These are phyloP conservation scores for Helarctos malayanus DNA, from an alignment of 2,797 vertebrate species.

Conservation along the genomic window DNA sequence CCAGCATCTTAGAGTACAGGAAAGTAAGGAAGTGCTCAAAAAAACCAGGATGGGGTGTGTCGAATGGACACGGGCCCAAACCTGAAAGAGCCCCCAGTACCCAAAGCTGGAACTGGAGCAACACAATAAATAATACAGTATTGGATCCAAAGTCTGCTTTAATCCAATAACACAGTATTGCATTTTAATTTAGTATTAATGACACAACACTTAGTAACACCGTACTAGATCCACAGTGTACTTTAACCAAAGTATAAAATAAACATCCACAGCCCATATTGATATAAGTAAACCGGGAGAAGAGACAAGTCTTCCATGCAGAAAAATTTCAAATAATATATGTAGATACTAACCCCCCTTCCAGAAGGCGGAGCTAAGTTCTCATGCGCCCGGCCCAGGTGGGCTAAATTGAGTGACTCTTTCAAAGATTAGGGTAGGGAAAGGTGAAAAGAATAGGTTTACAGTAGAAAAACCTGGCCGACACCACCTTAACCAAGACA, in stretches of 20 bases:
- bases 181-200: not conserved
- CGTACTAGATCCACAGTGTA: not conserved
- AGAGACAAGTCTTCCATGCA: not conserved
- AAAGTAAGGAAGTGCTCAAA: not conserved
- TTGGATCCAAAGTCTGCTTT: not conserved
- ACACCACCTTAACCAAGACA: not conserved
- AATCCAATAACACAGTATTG: not conserved
- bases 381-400: not conserved
- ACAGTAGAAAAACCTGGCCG: not conserved
- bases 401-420: not conserved
- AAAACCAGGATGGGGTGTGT: not conserved
- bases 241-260: not conserved
- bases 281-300: not conserved
- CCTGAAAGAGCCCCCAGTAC: not conserved
- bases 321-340: not conserved
- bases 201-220: not conserved
- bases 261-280: not conserved
- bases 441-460: not conserved
- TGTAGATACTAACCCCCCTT: not conserved
- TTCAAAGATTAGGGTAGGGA: not conserved
- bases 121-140: not conserved
- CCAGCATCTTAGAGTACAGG: not conserved
- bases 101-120: not conserved
- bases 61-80: not conserved
- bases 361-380: not conserved